These are phyloP conservation scores for Napeogenes inachia DNA, from an alignment of 2,888 invertebrate species.

Conservation along the genomic window DNA sequence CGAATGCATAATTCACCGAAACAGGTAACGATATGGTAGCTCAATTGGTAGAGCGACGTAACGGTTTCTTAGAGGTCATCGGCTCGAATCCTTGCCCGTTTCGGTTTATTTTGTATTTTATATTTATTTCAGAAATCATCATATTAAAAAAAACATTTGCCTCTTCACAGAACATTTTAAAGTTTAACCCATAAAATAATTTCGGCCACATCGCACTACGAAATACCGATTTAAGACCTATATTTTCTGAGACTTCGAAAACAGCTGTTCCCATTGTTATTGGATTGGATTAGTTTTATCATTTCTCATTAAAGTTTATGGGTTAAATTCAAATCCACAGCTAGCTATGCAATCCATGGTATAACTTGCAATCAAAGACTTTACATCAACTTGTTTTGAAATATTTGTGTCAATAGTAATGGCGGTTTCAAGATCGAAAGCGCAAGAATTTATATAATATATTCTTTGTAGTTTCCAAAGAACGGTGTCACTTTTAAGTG, in stretches of 20 bases:
- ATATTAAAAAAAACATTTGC: constrained; percentile 40
- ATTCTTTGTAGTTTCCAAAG: constrained; percentile 36
- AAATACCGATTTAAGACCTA: not conserved
- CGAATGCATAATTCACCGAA: no score
- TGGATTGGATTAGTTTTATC: not conserved
- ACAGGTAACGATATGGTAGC: no score
- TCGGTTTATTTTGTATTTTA: constrained; percentile 33
- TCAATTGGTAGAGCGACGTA: no score
- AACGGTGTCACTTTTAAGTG: constrained; percentile 40
- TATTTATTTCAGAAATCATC: constrained; percentile 37
- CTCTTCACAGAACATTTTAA: constrained; percentile 36
- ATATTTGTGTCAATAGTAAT: constrained; percentile 35
- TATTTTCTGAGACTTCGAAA: not conserved
- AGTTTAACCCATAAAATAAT: constrained; percentile 45
- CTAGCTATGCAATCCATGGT: constrained; percentile 26
- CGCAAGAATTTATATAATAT: constrained; percentile 40
- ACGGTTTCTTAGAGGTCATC: no score
- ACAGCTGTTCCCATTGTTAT: not conserved
- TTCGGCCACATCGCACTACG: constrained; percentile 46
- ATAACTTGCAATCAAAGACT: constrained; percentile 41
- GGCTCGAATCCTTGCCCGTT: no score
- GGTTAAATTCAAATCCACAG: not conserved
- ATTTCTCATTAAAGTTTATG: not conserved
- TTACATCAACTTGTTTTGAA: constrained; percentile 38
- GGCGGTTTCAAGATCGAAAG: constrained; percentile 41